Conservation (phyloP, 2,113 vertebrate genomes). For the Pituophis catenifer region DNA sequence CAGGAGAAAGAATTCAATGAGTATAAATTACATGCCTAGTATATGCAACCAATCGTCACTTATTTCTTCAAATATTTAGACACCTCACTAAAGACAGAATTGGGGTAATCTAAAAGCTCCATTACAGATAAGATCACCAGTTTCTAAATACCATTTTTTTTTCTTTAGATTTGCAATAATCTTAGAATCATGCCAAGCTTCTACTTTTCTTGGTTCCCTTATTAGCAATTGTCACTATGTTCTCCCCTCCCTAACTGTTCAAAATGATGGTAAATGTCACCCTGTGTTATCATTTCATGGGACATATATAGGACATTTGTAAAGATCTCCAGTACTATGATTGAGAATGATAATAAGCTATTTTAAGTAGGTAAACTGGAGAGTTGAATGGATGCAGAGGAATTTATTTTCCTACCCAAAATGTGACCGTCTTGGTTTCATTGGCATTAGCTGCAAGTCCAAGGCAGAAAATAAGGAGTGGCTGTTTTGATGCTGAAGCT, state of each 20-base stretch:
- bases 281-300: neutral
- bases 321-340: neutral
- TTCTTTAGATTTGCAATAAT: neutral
- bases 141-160: slow-evolving; percentile 35
- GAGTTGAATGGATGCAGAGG: neutral
- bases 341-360: neutral
- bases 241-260: neutral
- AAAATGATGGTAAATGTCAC: neutral
- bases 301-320: neutral
- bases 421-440: neutral
- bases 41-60: slow-evolving; percentile 53
- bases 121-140: slow-evolving; percentile 52
- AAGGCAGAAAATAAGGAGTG: neutral
- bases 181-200: neutral
- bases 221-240: neutral
- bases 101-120: slow-evolving; percentile 52
- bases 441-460: neutral
- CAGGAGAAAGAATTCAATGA: slow-evolving; percentile 66
- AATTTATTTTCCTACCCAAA: neutral
- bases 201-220: neutral
- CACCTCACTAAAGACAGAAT: slow-evolving; percentile 16
- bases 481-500: neutral
- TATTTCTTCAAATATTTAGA: slow-evolving; percentile 63
- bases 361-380: neutral
- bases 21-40: slow-evolving; percentile 58